These are phyloP conservation scores for Lepeophtheirus salmonis DNA, from an alignment of 1,140 invertebrate genomes.

Conservation along the genomic window DNA sequence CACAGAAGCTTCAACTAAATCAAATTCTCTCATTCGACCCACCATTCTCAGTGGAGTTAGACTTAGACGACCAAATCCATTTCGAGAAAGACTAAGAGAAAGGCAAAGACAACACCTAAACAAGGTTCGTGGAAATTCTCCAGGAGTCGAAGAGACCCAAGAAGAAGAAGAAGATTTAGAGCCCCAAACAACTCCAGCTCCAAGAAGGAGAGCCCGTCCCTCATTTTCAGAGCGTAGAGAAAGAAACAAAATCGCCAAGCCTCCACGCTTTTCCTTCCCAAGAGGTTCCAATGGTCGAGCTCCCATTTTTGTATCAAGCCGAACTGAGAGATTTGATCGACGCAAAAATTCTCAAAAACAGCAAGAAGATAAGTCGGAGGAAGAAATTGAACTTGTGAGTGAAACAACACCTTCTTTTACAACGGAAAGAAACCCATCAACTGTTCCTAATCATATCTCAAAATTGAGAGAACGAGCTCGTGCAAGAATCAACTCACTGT, in stretches of 20 bases:
- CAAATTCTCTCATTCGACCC: background rate
- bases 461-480: slow-evolving; percentile 8
- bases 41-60: slow-evolving; percentile 4
- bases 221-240: no score
- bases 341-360: background rate
- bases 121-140: slow-evolving; percentile 1
- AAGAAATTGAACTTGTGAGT: background rate
- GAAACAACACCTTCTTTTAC: background rate
- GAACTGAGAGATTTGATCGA: slow-evolving; percentile 2
- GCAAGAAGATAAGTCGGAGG: background rate
- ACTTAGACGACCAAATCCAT: slow-evolving; percentile 5
- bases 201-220: background rate
- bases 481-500: slow-evolving; percentile 9
- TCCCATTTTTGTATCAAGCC: slow-evolving; percentile 17
- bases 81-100: slow-evolving; percentile 13
- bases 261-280: slow-evolving; percentile 3
- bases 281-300: background rate
- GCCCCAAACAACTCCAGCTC: background rate
- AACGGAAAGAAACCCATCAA: background rate
- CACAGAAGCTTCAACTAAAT: background rate
- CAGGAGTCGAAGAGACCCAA: background rate
- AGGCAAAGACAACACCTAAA: slow-evolving; percentile 2
- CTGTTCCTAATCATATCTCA: slow-evolving; percentile 3
- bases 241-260: background rate
- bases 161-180: slow-evolving; percentile 8